Base-by-base conservation (phyloP, 2,888 invertebrate species). In the Subacronicta megacephala region DNA sequence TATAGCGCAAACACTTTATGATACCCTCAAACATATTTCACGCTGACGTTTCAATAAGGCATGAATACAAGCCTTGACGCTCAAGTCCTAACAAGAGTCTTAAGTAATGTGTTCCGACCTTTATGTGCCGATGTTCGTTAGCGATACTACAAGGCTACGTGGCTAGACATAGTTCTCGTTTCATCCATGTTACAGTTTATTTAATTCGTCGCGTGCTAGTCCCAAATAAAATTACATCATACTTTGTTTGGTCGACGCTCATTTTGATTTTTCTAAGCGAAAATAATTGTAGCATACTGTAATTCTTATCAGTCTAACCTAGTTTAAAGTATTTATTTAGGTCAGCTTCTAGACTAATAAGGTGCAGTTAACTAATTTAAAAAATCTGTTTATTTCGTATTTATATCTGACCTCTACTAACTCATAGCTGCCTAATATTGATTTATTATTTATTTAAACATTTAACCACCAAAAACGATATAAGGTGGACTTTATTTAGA, bases 61-160 rank as follows among this genome's bases (percentile, higher is more conserved):
- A 54, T 41, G 47, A 44, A 68, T 49, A 62, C 20, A 68, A 38
- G 54, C 43, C 44, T 54, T 54, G 46, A 61, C 62, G 44, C 54
- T 49, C 44, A 68, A 54, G 49, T 68, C 45, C 33, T 17, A 26
- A 40, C 50, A 15, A 45, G 54, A 35, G 10, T 40, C 38, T 47
- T 50, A 17, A 40, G 47, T 56, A 51, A 51, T 47, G 43, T 47
- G n/a, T 4, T 18, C 15, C 7, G 29, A 18, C 38, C 56, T 56
- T 52, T 20, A 40, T 13, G 15, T 29, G 29, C 7, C 16, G 6
- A 46, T 41, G 41, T 50, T 40, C 38, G 45, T 62, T 43, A 47
- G 47, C 16, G 36, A 46, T 38, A 46, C 17, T 42, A 50, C 44
- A 50, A 50, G 23, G 49, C 16, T 53, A 36, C 12, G 40, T 5